Conservation (phyloP, 23 tunicate genomes). For the Halocynthia roretzi region DNA sequence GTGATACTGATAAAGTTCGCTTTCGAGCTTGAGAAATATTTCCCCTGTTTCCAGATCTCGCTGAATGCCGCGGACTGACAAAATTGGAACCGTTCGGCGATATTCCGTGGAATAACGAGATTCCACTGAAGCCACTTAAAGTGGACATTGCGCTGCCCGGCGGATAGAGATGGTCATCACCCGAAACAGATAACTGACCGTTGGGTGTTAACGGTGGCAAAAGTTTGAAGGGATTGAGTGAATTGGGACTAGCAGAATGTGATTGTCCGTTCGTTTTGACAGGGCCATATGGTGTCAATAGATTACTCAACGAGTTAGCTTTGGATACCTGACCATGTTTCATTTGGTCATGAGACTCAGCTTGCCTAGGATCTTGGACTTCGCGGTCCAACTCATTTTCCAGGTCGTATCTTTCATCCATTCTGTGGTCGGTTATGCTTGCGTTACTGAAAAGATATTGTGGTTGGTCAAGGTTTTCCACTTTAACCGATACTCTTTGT, state of each 20-base stretch:
- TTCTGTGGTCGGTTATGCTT: too few relatives aligned
- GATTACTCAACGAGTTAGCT: too few relatives aligned
- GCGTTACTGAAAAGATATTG: too few relatives aligned
- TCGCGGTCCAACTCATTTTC: too few relatives aligned
- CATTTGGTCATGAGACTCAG: too few relatives aligned
- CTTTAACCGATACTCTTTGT: slow-evolving; percentile 5
- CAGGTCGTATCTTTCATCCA: too few relatives aligned
- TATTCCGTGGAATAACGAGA: slow-evolving; percentile 49
- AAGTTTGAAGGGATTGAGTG: slow-evolving; percentile 82
- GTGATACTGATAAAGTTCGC: slow-evolving; percentile 70
- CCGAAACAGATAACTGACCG: not conserved
- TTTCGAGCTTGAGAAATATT: slow-evolving; percentile 51
- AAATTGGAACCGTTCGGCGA: slow-evolving; percentile 66
- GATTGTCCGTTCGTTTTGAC: too few relatives aligned
- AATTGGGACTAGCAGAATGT: slow-evolving; percentile 28
- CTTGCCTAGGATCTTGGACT: too few relatives aligned
- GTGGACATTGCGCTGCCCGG: slow-evolving; percentile 86
- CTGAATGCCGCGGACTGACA: slow-evolving; percentile 79
- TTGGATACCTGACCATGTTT: too few relatives aligned
- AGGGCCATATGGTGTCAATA: too few relatives aligned
- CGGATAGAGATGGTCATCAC: slow-evolving; percentile 54
- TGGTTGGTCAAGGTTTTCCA: slow-evolving; percentile 5
- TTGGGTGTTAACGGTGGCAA: slow-evolving; percentile 86
- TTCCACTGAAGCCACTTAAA: slow-evolving; percentile 63
- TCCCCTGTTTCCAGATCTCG: slow-evolving; percentile 29